Evolutionary conservation across 1,140 invertebrate genomes (phyloP), one percentile per base, ranked within the genome.

Genomic region (Melanaphis sacchari): DNA sequence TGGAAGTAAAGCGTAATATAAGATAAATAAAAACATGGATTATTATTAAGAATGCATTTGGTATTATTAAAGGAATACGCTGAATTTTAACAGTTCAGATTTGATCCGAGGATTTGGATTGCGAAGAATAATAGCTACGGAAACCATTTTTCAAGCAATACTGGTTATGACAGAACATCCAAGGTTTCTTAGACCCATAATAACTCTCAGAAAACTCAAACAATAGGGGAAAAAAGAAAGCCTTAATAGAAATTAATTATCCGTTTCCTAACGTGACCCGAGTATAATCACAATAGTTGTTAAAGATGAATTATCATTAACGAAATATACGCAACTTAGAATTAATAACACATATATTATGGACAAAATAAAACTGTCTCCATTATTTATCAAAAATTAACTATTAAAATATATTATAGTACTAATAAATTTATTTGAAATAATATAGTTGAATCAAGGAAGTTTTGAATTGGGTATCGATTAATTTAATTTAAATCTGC

Each of bases 221-320:
- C 87, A 49, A 49, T 49, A 24, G 87, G 36, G 22, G 43, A 49
- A 52, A 66, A 76, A 76, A 49, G 6, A 88, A 52, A 88, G 87
- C 22, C 36, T 88, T 49, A 88, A 88, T 88, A 88, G 43, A 88
- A 88, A 88, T 88, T 88, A 88, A 88, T 88, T 49, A 49, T 49
- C 87, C 43, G 43, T 52, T 76, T n/a, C 59, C n/a, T 76, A 76
- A 76, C 59, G 59, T 76, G 59, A 76, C 59, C 41, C 31, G 1
- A 88, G 21, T 46, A 22, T 88, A 22, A 85, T 88, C n/a, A 88
- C 46, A 88, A 49, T 88, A 49, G n/a, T 52, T 88, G 41, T 46
- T n/a, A n/a, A 31, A 41, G 84, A 85, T 43, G 41, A 85, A 85
- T 85, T 41, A 85, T 76, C 31, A 66, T 66, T n/a, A 66, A 66